A percentile compares a stretch with the other conserved stretches of the same genome.
These are phyloP conservation scores for Meloidogyne chitwoodi DNA, from an alignment of 1,140 invertebrate species.

Conservation along the genomic window DNA sequence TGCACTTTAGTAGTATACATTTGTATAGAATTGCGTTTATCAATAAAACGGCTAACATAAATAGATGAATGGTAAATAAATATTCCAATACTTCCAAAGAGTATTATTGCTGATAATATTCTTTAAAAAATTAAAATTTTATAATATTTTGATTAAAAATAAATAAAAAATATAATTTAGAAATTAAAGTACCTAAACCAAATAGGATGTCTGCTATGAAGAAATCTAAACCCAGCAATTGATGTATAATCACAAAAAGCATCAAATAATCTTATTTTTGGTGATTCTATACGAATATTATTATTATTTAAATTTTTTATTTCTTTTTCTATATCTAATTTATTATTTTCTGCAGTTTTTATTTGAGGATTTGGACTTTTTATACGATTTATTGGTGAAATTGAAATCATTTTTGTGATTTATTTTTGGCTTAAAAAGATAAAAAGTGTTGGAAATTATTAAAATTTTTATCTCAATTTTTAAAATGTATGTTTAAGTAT, in stretches of 20 bases:
- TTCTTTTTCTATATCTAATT: too few relatives aligned
- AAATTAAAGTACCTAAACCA: too few relatives aligned
- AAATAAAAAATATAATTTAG: too few relatives aligned
- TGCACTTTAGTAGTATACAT: constrained; percentile 24
- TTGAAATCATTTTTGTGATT: too few relatives aligned
- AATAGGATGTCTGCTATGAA: constrained; percentile 34
- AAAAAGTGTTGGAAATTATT: too few relatives aligned
- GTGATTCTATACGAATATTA: background rate
- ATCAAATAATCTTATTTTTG: constrained; percentile 14
- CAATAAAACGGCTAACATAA: constrained; percentile 21
- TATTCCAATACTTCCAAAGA: constrained; percentile 29
- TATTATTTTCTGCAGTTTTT: too few relatives aligned
- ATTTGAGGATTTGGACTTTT: too few relatives aligned
- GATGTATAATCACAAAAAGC: constrained; percentile 39
- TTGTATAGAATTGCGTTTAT: constrained; percentile 20
- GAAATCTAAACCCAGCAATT: constrained; percentile 39
- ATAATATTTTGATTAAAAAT: background rate
- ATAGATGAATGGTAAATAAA: constrained; percentile 36
- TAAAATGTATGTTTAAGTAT: too few relatives aligned
- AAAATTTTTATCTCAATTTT: too few relatives aligned
- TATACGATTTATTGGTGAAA: too few relatives aligned
- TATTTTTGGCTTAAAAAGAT: too few relatives aligned
- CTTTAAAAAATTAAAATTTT: background rate
- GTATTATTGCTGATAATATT: constrained; percentile 28
- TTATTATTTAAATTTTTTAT: too few relatives aligned